These are phyloP conservation scores for Electrophaes corylata DNA, from an alignment of 2,888 invertebrate genomes.

Conservation along the genomic window DNA sequence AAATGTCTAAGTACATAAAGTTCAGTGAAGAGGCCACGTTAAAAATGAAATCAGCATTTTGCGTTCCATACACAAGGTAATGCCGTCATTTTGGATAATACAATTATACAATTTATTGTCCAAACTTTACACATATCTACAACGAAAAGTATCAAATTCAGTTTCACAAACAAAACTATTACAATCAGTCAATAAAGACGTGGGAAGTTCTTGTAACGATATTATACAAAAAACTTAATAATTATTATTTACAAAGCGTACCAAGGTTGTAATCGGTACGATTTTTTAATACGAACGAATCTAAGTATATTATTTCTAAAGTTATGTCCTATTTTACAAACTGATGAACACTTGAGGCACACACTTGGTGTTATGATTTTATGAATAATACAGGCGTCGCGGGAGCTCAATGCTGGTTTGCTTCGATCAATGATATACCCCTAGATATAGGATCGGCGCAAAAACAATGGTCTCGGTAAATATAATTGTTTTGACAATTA, in stretches of 20 bases:
- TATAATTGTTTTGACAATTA: too few relatives aligned
- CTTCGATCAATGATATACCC: too few relatives aligned
- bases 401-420: neutral
- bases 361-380: conserved; percentile 46
- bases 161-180: conserved; percentile 42
- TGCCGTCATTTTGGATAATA: conserved; percentile 50
- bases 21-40: conserved; percentile 1
- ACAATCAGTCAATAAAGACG: conserved; percentile 50
- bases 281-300: conserved; percentile 37
- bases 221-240: conserved; percentile 77
- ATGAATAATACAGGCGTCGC: conserved; percentile 13
- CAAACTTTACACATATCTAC: conserved; percentile 78
- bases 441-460: too few relatives aligned
- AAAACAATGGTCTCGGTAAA: too few relatives aligned
- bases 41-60: conserved; percentile 8
- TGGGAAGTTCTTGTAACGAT: conserved; percentile 58
- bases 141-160: conserved; percentile 56
- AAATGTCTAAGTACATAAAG: neutral
- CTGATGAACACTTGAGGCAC: conserved; percentile 76
- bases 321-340: conserved; percentile 38
- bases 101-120: conserved; percentile 75
- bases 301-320: conserved; percentile 41
- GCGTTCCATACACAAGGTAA: conserved; percentile 34
- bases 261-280: conserved; percentile 59
- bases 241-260: conserved; percentile 79